These are phyloP conservation scores for Heliocidaris erythrogramma DNA, from an alignment of 35 echinoderm and acorn worm genomes.

Conservation along the genomic window DNA sequence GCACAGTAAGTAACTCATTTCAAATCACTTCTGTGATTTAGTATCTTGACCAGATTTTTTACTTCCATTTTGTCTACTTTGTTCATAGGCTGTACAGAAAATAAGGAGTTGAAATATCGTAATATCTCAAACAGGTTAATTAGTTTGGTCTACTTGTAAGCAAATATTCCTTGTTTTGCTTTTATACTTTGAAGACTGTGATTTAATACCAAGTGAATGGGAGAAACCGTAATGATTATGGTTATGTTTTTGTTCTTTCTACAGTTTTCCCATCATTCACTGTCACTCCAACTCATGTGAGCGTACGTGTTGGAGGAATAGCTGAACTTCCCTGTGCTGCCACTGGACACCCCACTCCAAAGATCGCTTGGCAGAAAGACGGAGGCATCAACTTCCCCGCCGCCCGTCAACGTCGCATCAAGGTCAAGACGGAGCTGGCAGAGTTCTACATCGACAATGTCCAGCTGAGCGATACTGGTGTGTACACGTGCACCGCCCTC, in stretches of 20 bases:
- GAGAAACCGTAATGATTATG: neutral
- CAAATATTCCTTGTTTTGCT: neutral
- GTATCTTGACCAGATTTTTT: no score
- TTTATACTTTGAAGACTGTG: neutral
- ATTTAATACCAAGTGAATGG: neutral
- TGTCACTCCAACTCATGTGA: constrained; percentile 65
- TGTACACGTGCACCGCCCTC: constrained; percentile 87
- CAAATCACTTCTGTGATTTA: neutral
- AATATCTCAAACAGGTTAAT: no score
- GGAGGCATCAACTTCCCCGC: constrained; percentile 92
- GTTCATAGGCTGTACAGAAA: no score
- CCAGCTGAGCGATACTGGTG: constrained; percentile 72
- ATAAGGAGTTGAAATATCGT: no score
- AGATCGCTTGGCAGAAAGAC: constrained; percentile 96
- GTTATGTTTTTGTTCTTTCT: constrained; percentile 37
- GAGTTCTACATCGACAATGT: constrained; percentile 92
- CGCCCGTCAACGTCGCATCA: constrained; percentile 82
- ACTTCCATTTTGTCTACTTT: no score
- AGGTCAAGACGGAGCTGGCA: constrained; percentile 65
- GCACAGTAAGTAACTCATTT: constrained; percentile 65
- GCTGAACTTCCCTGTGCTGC: constrained; percentile 87
- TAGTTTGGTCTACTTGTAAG: neutral
- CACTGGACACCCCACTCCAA: constrained; percentile 77
- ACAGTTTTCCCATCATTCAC: constrained; percentile 93
- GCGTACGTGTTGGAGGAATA: constrained; percentile 59